phyloP scores from a whole-genome alignment of 2,113 vertebrate species.

The Desmodus rotundus region DNA sequence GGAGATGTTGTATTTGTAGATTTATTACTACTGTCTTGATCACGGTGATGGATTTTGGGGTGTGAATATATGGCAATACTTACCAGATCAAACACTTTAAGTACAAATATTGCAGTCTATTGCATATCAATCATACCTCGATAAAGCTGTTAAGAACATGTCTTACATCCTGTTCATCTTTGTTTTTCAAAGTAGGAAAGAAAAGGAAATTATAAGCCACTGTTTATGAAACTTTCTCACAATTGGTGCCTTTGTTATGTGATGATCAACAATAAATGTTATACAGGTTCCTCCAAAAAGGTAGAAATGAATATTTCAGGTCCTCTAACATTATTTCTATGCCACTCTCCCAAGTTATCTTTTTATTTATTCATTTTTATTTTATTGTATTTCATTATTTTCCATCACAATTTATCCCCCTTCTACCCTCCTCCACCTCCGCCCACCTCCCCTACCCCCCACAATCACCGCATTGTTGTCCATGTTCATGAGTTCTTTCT shows the following conservation, averaged over 20 bases:
- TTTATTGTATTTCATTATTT: too few species aligned
- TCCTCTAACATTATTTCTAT: neutral
- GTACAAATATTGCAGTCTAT: neutral
- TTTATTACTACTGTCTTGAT: neutral
- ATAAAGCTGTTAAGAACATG: constrained; percentile 81
- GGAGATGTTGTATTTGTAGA: neutral
- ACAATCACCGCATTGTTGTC: too few species aligned
- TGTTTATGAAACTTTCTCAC: constrained; percentile 11
- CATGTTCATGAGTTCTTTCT: too few species aligned
- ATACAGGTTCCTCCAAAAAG: neutral
- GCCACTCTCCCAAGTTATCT: neutral
- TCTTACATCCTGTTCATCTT: neutral
- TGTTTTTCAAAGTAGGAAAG: neutral
- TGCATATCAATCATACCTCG: neutral
- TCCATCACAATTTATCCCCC: too few species aligned
- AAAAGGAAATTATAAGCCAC: neutral
- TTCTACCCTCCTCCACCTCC: too few species aligned
- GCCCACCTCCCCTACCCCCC: too few species aligned
- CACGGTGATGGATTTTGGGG: neutral
- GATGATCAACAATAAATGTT: neutral
- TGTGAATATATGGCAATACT: neutral
- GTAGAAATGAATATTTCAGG: neutral
- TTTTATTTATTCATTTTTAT: neutral
- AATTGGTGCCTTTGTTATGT: neutral
- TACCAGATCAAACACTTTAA: neutral